phyloP scores from a whole-genome alignment of 2,797 vertebrate genomes.

The Peromyscus melanophrys region DNA sequence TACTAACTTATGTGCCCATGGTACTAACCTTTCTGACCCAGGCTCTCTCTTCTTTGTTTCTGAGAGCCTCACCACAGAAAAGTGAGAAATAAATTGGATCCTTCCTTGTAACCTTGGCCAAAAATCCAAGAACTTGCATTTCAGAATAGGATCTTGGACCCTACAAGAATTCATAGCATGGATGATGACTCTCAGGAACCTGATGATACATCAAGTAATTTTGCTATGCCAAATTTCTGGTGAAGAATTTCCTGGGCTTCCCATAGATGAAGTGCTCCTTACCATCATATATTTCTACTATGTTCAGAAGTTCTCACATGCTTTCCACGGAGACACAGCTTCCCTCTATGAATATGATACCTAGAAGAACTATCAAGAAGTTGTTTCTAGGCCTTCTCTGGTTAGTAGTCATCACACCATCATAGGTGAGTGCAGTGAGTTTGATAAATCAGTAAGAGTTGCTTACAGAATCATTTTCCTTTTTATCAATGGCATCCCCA shows the following conservation, averaged over 20 bases:
- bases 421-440: constrained; percentile 55
- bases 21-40: neutral
- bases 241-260: constrained; percentile 52
- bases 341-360: constrained; percentile 62
- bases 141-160: constrained; percentile 67
- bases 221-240: constrained; percentile 37
- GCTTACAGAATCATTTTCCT: neutral
- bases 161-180: constrained; percentile 36
- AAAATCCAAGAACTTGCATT: constrained; percentile 62
- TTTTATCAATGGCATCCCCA: constrained; percentile 48
- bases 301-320: constrained; percentile 61
- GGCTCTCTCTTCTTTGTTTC: neutral
- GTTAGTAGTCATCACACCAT: neutral
- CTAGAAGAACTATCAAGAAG: constrained; percentile 66
- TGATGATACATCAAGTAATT: constrained; percentile 58
- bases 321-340: constrained; percentile 23
- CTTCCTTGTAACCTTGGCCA: constrained; percentile 18
- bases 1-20: fast-evolving
- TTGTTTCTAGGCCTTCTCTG: constrained; percentile 36
- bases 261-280: constrained; percentile 57
- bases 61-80: constrained; percentile 56
- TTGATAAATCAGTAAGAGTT: constrained; percentile 32
- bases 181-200: constrained; percentile 10
- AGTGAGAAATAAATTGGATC: neutral
- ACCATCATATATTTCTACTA: constrained; percentile 11